Evolutionary conservation across 1,140 invertebrate genomes (phyloP), one percentile per base, ranked within the genome.

Genomic region (Orius insidiosus): DNA sequence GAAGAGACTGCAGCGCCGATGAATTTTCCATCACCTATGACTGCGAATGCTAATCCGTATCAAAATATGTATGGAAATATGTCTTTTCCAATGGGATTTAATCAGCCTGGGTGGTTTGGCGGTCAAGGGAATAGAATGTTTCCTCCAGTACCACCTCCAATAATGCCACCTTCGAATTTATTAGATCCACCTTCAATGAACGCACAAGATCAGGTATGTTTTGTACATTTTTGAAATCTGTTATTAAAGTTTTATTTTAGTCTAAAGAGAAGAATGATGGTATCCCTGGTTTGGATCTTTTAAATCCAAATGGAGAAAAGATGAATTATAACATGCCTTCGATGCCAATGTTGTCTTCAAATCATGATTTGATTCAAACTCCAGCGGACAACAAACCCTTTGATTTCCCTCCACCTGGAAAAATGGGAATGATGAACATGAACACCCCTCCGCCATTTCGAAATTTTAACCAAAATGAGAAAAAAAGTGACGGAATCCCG

Each of bases 301-400:
- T 50, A 8, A 41, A 48, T 15, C 35, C 30, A 39, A 49, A 18
- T 31, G 18, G 13, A 18, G 11, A 45, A 4, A 43, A 30, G 4
- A 24, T 24, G 24, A 24, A 24, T 24, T 24, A 24, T 7, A 24
- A 24, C 4, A 13, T 32, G 32, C 46, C 36, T 18, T 13, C 38
- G 11, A 19, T 15, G 24, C 32, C 36, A 10, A n/a, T 16, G 14
- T 32, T 13, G 34, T 13, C 9, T 14, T n/a, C 38, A 30, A 13
- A 16, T 15, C 45, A 46, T 9, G 36, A 49, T 2, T 31, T 44
- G 10, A 47, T 57, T 34, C 49, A 54, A 41, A 55, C 57, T 7
- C 54, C 57, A 7, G 57, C 56, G 42, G 56, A 58, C 31, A 52
- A 47, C 24, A 56, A 56, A 24, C 55, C 57, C 5, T 58, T 58